Evolutionary conservation across 2,113 vertebrate species (phyloP), one percentile per base, ranked within the genome.

Genomic region (Gadus macrocephalus): DNA sequence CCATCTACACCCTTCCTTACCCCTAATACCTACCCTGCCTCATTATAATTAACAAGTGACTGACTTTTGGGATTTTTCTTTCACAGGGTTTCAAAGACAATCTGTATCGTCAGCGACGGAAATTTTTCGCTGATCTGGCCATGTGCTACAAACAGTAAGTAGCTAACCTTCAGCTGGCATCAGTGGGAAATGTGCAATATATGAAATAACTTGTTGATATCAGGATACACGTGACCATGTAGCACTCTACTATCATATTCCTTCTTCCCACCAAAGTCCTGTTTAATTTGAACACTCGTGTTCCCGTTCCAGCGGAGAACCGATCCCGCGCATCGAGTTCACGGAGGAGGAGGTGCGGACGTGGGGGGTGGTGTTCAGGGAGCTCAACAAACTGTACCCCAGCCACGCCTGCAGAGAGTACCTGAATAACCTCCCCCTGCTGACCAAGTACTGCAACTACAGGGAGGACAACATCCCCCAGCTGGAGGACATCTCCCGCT

Each of bases 21-120:
- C 25, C 25, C 2, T 25, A 25, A 25, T 25, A 25, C 25, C 25
- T 25, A 35, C 42, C 12, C 8, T 2, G 8, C 2, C 9, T 49
- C 8, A 49, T 49, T 49, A 2, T 1, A 49, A 49, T 49, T 11
- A 49, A 58, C 73, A 17, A 58, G 55, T 14, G n/a, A 58, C 3
- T 14, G n/a, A 58, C 3, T n/a, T 1, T 69, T 20, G 56, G 0
- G 62, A 0, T 69, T 72, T 55, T 49, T 69, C 69, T 73, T 67
- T 25, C 15, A 73, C 68, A 99, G 97, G 97, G 97, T 76, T 99
- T 99, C 91, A 99, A 98, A 87, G 97, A 99, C 86, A 98, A 98
- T 1, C 95, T 96, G 67, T 99, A 99, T 77, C 93, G 97, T 38
- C 95, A 94, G 88, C 94, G 97, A 71, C 87, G 97, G 53, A 98